These are phyloP conservation scores for Apotomis betuletana DNA, from an alignment of 2,888 invertebrate genomes.

Conservation along the genomic window DNA sequence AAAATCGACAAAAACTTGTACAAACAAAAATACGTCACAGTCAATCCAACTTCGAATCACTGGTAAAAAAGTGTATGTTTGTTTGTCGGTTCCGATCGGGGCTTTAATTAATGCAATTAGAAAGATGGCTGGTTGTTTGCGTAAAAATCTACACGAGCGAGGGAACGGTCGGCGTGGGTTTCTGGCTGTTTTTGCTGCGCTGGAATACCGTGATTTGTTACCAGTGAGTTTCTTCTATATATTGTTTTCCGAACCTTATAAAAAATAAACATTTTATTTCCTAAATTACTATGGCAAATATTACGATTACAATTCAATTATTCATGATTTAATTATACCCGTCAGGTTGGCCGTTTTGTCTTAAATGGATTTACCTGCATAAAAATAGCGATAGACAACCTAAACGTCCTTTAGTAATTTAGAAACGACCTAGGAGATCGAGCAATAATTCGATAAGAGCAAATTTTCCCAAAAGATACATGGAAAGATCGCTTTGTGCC, in stretches of 20 bases:
- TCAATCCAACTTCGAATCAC: slow-evolving; percentile 26
- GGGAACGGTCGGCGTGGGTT: background rate
- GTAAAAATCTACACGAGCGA: slow-evolving; percentile 24
- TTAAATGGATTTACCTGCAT: too few relatives aligned
- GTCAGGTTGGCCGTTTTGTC: too few relatives aligned
- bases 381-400: too few relatives aligned
- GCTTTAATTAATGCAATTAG: slow-evolving; percentile 29
- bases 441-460: too few relatives aligned
- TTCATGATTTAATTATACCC: too few relatives aligned
- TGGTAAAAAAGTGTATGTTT: slow-evolving; percentile 20
- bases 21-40: slow-evolving; percentile 24
- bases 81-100: slow-evolving; percentile 16
- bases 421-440: too few relatives aligned
- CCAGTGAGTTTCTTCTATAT: background rate
- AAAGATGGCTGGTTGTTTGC: slow-evolving; percentile 28
- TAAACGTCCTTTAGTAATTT: too few relatives aligned
- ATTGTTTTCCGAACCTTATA: background rate
- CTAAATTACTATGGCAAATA: too few relatives aligned
- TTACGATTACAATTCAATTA: too few relatives aligned
- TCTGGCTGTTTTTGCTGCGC: slow-evolving; percentile 9
- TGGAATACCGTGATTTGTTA: slow-evolving; percentile 1
- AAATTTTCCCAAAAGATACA: too few relatives aligned
- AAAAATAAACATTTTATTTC: too few relatives aligned
- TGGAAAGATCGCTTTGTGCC: too few relatives aligned
- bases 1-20: slow-evolving; percentile 1